Percentiles rank a stretch among this genome's conserved stretches.
phyloP scores from a whole-genome alignment of 1,140 invertebrate species.

The Drosophila tropicalis region DNA sequence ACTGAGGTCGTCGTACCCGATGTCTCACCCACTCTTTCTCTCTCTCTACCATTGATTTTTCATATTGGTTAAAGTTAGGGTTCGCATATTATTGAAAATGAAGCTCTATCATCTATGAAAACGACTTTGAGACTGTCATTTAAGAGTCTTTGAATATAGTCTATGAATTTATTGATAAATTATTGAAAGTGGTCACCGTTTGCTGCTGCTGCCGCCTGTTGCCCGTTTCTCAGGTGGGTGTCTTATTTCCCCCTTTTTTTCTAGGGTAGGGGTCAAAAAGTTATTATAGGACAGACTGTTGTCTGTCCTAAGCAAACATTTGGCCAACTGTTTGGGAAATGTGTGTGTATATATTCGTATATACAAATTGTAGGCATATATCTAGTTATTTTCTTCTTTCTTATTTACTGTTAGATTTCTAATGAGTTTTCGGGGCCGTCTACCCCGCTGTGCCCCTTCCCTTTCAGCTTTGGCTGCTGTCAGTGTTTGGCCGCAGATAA shows the following conservation, averaged over 20 bases:
- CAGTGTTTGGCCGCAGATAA: conserved; percentile 72
- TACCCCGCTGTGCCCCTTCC: not conserved
- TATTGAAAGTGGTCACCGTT: conserved; percentile 51
- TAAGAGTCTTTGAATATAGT: conserved; percentile 35
- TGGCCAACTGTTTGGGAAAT: conserved; percentile 54
- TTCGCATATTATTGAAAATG: conserved; percentile 69
- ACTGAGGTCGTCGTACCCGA: conserved; percentile 6
- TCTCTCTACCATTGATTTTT: not conserved
- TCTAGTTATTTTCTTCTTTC: conserved; percentile 63
- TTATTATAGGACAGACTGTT: conserved; percentile 32
- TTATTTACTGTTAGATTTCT: conserved; percentile 76
- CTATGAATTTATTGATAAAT: conserved; percentile 74
- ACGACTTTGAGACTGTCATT: conserved; percentile 32
- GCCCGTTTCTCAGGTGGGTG: conserved; percentile 11
- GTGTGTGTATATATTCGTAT: conserved; percentile 33
- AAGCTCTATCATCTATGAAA: conserved; percentile 58
- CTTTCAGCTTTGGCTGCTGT: conserved; percentile 25
- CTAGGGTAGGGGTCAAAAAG: conserved; percentile 36
- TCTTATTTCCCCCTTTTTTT: conserved; percentile 12
- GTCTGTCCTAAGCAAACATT: conserved; percentile 71
- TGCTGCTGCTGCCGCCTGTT: conserved; percentile 18
- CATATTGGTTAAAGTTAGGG: conserved; percentile 33
- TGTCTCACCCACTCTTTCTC: not conserved
- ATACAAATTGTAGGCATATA: conserved; percentile 26
- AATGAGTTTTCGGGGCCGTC: conserved; percentile 57